phyloP scores from a whole-genome alignment of 2,113 vertebrate species.

The Clupea harengus region DNA sequence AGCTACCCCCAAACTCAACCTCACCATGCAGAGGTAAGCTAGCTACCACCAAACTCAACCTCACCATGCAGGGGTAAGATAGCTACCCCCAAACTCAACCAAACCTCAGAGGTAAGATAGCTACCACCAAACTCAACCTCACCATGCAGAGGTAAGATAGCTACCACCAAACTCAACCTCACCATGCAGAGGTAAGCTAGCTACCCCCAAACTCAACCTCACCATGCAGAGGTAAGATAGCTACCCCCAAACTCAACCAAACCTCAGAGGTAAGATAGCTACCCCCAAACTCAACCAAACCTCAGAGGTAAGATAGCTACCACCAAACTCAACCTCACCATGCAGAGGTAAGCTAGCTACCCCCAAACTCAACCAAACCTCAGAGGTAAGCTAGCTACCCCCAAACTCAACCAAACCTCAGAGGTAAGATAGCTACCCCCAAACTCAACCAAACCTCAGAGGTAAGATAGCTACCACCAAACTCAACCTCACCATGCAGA shows the following conservation, averaged over 20 bases:
- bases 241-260: background rate
- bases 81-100: background rate
- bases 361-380: background rate
- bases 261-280: background rate
- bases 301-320: too few species aligned
- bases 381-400: too few species aligned
- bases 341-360: background rate
- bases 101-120: slow-evolving; percentile 76
- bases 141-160: background rate
- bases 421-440: background rate
- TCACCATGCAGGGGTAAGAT: background rate
- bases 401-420: too few species aligned
- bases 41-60: background rate
- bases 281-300: slow-evolving; percentile 56
- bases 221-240: background rate
- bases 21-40: background rate
- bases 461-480: background rate
- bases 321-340: too few species aligned
- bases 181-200: background rate
- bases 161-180: slow-evolving; percentile 15
- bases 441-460: background rate
- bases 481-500: background rate
- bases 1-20: too few species aligned
- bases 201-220: background rate
- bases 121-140: background rate